Evolutionary conservation across 2,888 invertebrate genomes (phyloP).

Genomic region (Agrotis exclamationis): DNA sequence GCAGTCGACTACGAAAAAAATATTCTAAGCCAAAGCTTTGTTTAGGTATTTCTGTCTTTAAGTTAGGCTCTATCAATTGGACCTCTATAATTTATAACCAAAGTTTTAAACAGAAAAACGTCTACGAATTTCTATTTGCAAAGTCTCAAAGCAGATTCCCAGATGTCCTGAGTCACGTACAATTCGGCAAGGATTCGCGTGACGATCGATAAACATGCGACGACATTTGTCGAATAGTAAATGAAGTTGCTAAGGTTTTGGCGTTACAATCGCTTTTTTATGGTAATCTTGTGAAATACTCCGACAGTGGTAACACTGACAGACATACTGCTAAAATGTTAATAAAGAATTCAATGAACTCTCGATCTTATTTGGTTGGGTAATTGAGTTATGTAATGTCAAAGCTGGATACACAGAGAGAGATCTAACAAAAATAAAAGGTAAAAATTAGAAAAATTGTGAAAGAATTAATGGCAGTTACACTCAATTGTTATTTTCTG

Average conservation of each 20-base stretch:
- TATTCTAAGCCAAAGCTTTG: neutral
- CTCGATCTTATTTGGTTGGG: neutral
- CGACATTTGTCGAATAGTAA: constrained; percentile 76
- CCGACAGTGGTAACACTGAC: constrained; percentile 34
- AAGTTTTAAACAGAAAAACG: constrained; percentile 15
- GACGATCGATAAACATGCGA: constrained; percentile 72
- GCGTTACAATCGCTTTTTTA: constrained; percentile 74
- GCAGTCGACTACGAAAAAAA: neutral
- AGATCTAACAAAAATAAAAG: neutral
- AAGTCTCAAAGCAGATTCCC: constrained; percentile 17
- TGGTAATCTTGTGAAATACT: constrained; percentile 72
- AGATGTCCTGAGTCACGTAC: constrained; percentile 36
- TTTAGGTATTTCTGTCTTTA: neutral
- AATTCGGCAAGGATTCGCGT: constrained; percentile 70
- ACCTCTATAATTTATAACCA: neutral
- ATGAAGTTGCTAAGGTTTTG: constrained; percentile 65
- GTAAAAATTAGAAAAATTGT: too few species aligned
- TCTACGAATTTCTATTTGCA: constrained; percentile 32
- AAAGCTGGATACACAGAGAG: neutral
- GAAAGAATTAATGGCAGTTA: too few species aligned
- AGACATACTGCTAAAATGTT: neutral
- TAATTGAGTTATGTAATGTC: neutral
- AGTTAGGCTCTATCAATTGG: neutral
- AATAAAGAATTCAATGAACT: constrained; percentile 4
- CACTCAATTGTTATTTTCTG: too few species aligned